Evolutionary conservation across 2,113 vertebrate genomes (phyloP), one percentile per base, ranked within the genome.

Genomic region (Platycercus adscitus): DNA sequence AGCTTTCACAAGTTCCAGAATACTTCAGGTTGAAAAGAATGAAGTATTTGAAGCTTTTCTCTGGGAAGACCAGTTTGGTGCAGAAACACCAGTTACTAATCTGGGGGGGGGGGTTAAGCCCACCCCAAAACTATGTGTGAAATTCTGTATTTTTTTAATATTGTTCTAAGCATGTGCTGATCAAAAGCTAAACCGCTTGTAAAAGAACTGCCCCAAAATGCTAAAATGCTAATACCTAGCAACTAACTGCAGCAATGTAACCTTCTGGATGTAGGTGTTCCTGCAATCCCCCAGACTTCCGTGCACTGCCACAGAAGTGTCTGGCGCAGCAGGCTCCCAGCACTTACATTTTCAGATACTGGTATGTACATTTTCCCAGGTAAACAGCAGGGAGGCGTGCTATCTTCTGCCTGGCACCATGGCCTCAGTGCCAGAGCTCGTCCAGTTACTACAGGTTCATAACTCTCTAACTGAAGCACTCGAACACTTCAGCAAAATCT

Each of bases 391-490:
- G 43, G 41, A 33, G 24, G 1, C 0, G 9, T 21, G 17, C 7
- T 61, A 39, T 33, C 49, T 64, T 9, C 63, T 41, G 53, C 68
- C 28, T 77, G 20, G 47, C 66, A 8, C 21, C 37, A 8, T 2
- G 0, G 33, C 55, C 56, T 18, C 0, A 0, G 28, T 0, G 0
- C 70, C 71, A 17, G 17, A 20, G 53, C 65, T 29, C 0, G 0
- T 31, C 44, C 53, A 41, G 68, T 53, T 35, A 13, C 60, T n/a
- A 6, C 21, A 29, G 41, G 18, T 44, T 63, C 24, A 8, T 37
- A 75, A 17, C 55, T 5, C n/a, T 17, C 31, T 35, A 11, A 5
- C 6, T 7, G 33, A 37, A 39, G 25, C 7, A 3, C 24, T 41
- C 20, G 12, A 24, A 41, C 10, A 1, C 49, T 81, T 50, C 0